phyloP scores from a whole-genome alignment of 2,797 vertebrate species.

The Hemitrygon akajei region DNA sequence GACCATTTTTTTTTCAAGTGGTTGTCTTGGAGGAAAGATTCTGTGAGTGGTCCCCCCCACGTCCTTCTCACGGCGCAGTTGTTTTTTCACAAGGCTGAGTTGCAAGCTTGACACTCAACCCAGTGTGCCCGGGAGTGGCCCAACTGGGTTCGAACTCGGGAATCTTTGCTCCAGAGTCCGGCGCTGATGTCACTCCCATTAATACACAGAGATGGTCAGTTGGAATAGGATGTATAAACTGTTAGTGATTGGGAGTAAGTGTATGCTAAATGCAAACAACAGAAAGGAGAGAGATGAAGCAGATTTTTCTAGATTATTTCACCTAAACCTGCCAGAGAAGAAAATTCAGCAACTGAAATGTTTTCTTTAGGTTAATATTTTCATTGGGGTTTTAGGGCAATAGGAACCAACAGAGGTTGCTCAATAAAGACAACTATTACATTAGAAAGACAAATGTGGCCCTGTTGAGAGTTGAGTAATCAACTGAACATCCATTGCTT shows the following conservation, averaged over 20 bases:
- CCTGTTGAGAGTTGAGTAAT: not conserved
- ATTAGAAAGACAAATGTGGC: not conserved
- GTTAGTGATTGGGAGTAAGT: not conserved
- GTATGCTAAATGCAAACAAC: too few relatives aligned
- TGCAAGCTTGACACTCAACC: too few relatives aligned
- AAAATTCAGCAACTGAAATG: not conserved
- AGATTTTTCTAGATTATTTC: not conserved
- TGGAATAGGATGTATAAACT: not conserved
- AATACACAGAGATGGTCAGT: not conserved
- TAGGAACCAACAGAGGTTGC: not conserved
- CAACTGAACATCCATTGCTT: not conserved
- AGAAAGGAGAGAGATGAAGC: not conserved
- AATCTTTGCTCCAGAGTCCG: too few relatives aligned
- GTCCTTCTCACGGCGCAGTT: too few relatives aligned
- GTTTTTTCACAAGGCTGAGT: too few relatives aligned
- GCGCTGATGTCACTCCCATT: not conserved
- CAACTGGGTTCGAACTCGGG: too few relatives aligned
- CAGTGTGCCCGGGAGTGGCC: too few relatives aligned
- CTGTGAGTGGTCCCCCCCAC: too few relatives aligned
- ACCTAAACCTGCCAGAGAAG: not conserved
- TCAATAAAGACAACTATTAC: not conserved
- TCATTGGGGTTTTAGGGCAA: too few relatives aligned
- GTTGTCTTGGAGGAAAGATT: too few relatives aligned
- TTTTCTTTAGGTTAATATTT: not conserved
- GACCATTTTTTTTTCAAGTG: too few relatives aligned